Conservation (phyloP, 2,888 invertebrate genomes). For the Tenthredo notha region DNA sequence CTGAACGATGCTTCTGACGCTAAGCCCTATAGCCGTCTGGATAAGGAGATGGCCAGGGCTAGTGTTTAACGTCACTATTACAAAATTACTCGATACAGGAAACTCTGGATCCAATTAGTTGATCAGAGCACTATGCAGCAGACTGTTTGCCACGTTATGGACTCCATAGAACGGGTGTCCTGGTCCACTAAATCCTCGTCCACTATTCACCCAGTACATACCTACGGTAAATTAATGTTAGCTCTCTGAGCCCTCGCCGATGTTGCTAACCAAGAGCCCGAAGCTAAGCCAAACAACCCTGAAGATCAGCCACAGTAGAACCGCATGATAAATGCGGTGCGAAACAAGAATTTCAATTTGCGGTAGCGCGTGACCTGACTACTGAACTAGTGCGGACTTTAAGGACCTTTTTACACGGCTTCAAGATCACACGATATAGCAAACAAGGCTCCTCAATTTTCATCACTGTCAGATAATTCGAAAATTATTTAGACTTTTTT, state of each 20-base stretch:
- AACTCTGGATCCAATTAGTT: conserved; percentile 26
- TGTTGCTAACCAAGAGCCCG: conserved; percentile 39
- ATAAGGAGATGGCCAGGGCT: conserved; percentile 3
- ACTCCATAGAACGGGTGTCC: not conserved
- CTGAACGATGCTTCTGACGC: conserved; percentile 15
- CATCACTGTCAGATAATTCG: not conserved
- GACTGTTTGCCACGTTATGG: not conserved
- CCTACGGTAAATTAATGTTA: conserved; percentile 42
- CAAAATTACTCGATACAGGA: conserved; percentile 29
- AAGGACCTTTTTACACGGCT: not conserved
- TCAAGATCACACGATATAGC: not conserved
- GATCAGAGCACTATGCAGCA: not conserved
- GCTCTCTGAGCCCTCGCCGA: conserved; percentile 8
- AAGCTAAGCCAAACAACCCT: conserved; percentile 55
- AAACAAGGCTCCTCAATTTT: not conserved
- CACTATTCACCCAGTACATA: not conserved
- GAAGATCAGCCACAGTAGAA: conserved; percentile 57
- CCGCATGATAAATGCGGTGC: conserved; percentile 67
- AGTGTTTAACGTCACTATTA: conserved; percentile 20
- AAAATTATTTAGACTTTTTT: not conserved
- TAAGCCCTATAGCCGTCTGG: conserved; percentile 19
- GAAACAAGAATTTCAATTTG: conserved; percentile 75
- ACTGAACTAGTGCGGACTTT: conserved; percentile 16
- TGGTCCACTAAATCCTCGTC: not conserved
- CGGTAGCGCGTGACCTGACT: conserved; percentile 65